Evolutionary conservation across 2,113 vertebrate species (phyloP).

Genomic region (Reinhardtius hippoglossoides): DNA sequence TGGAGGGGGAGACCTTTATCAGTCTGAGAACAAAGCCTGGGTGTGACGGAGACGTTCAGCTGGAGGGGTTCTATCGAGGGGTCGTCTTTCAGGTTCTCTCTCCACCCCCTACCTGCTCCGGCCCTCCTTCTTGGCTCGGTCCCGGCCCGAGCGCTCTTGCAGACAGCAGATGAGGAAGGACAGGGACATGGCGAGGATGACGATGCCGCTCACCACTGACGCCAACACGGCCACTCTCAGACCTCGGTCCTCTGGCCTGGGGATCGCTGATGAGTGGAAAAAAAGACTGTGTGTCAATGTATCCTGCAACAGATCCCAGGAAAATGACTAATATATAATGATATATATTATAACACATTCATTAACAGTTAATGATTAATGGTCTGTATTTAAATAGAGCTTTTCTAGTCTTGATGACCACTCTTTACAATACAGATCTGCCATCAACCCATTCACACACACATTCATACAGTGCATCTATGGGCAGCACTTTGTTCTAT

Average conservation of each 20-base stretch:
- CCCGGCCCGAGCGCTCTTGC: conserved; percentile 71
- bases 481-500: too few relatives aligned
- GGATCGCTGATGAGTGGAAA: conserved; percentile 69
- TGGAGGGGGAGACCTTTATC: not conserved
- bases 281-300: not conserved
- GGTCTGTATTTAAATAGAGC: too few relatives aligned
- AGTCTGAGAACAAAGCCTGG: not conserved
- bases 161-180: conserved; percentile 88
- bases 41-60: not conserved
- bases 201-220: conserved; percentile 84
- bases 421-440: too few relatives aligned
- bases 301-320: too few relatives aligned
- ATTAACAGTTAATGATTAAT: too few relatives aligned
- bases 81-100: not conserved
- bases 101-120: conserved; percentile 67
- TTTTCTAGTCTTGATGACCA: too few relatives aligned
- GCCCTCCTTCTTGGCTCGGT: conserved; percentile 61
- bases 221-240: conserved; percentile 83
- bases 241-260: conserved; percentile 77
- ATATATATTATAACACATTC: too few relatives aligned
- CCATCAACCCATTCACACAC: too few relatives aligned
- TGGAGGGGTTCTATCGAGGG: not conserved
- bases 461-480: too few relatives aligned
- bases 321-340: too few relatives aligned
- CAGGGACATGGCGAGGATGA: conserved; percentile 85